Percentiles rank a stretch among this genome's conserved stretches.
Evolutionary conservation across 2,113 vertebrate species (phyloP).

Genomic region (Numida meleagris): DNA sequence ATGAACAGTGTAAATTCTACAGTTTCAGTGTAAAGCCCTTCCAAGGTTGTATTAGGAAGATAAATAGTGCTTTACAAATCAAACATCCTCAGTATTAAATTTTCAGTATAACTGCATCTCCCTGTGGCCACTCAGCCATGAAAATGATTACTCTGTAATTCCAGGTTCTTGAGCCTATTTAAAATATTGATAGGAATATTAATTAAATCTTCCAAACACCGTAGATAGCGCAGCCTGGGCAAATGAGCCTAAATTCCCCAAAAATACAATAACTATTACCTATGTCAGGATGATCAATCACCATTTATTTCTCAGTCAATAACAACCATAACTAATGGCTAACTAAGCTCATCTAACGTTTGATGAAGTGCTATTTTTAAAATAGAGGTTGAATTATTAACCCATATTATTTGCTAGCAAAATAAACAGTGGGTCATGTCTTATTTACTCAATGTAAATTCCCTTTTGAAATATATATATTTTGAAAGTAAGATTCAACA

Average conservation of each 20-base stretch:
- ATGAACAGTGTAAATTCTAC: neutral
- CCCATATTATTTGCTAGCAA: neutral
- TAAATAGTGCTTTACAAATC: neutral
- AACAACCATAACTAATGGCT: slow-evolving; percentile 1
- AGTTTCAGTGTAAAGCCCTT: neutral
- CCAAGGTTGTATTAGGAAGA: neutral
- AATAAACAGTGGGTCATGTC: neutral
- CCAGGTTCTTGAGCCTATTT: neutral
- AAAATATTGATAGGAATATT: slow-evolving; percentile 14
- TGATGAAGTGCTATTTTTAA: slow-evolving; percentile 26
- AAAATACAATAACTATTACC: slow-evolving; percentile 19
- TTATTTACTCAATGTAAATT: neutral
- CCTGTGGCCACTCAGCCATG: neutral
- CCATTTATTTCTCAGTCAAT: slow-evolving; percentile 37
- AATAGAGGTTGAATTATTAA: slow-evolving; percentile 37
- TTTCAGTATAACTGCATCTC: neutral
- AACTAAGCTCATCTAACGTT: slow-evolving; percentile 41
- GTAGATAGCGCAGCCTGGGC: neutral
- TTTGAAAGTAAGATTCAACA: neutral
- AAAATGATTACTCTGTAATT: neutral
- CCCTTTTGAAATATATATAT: neutral
- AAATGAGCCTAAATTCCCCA: slow-evolving; percentile 16
- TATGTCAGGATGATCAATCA: neutral
- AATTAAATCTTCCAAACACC: neutral
- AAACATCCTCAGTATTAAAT: neutral